Evolutionary conservation across 2,888 invertebrate genomes (phyloP).

Genomic region (Drosophila setosimentum): DNA sequence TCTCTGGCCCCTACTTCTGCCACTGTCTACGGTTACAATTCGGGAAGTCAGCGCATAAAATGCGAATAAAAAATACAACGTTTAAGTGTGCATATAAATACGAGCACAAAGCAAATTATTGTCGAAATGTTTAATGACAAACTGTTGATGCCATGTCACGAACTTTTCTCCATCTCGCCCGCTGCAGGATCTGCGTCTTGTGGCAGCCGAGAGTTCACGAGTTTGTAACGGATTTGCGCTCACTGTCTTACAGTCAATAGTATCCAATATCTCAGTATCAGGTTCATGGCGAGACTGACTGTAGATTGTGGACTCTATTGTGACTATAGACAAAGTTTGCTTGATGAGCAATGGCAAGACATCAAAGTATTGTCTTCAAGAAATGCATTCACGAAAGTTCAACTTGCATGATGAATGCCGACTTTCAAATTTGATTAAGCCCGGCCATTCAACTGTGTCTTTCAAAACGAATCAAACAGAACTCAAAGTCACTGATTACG

Average conservation of each 20-base stretch:
- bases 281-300: conserved; percentile 44
- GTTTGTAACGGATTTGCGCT: conserved; percentile 79
- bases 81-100: conserved; percentile 52
- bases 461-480: neutral
- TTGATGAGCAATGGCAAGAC: conserved; percentile 55
- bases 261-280: conserved; percentile 47
- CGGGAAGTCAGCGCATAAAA: conserved; percentile 58
- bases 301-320: conserved; percentile 34
- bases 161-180: conserved; percentile 62
- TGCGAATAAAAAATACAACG: conserved; percentile 47
- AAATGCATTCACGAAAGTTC: conserved; percentile 54
- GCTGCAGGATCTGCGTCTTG: conserved; percentile 31
- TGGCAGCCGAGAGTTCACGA: conserved; percentile 74
- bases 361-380: conserved; percentile 46
- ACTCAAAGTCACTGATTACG: neutral
- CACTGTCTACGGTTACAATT: conserved; percentile 66
- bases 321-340: conserved; percentile 33
- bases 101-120: conserved; percentile 83
- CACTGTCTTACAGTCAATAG: conserved; percentile 13
- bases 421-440: conserved; percentile 49
- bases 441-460: conserved; percentile 48
- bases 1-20: conserved; percentile 1
- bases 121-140: conserved; percentile 85
- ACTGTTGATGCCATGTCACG: conserved; percentile 85
- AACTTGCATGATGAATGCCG: conserved; percentile 43